Evolutionary conservation across 1,140 invertebrate species (phyloP).

Genomic region (Littorina saxatilis): DNA sequence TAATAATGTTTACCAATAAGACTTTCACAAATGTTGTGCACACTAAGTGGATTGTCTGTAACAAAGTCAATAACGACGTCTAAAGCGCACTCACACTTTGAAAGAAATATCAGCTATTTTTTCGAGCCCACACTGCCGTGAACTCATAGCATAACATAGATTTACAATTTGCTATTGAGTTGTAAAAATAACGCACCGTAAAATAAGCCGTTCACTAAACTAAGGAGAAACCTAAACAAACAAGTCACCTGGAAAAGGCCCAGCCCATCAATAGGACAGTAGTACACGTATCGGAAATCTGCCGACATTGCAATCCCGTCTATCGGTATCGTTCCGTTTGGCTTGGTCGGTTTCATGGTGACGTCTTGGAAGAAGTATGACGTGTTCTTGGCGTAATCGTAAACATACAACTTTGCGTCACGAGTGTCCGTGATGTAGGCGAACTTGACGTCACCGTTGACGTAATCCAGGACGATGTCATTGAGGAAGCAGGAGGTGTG

Average conservation of each 20-base stretch:
- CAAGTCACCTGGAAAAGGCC: slow-evolving; percentile 43
- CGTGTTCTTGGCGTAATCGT: slow-evolving; percentile 46
- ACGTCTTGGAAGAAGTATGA: slow-evolving; percentile 49
- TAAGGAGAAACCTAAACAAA: too few species aligned
- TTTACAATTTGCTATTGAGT: too few species aligned
- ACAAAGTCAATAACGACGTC: too few species aligned
- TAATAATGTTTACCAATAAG: too few species aligned
- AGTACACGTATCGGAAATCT: slow-evolving; percentile 41
- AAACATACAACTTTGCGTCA: slow-evolving; percentile 53
- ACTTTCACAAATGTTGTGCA: too few species aligned
- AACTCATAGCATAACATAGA: too few species aligned
- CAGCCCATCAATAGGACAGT: slow-evolving; percentile 39
- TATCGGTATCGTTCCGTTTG: slow-evolving; percentile 22
- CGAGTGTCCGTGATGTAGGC: slow-evolving; percentile 62
- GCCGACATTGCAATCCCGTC: slow-evolving; percentile 50
- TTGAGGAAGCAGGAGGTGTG: slow-evolving; percentile 53
- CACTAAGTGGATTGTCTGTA: too few species aligned
- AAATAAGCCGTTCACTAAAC: too few species aligned
- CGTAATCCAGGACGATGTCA: slow-evolving; percentile 61
- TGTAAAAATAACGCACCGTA: too few species aligned
- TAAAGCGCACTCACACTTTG: too few species aligned
- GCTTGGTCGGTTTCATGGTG: slow-evolving; percentile 51
- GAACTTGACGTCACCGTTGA: slow-evolving; percentile 43
- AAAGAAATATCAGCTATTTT: too few species aligned
- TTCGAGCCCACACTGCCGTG: too few species aligned